Percentiles rank a stretch among this genome's conserved stretches.
Conservation (phyloP, 2,113 vertebrate genomes). For the Malaclemys terrapin region DNA sequence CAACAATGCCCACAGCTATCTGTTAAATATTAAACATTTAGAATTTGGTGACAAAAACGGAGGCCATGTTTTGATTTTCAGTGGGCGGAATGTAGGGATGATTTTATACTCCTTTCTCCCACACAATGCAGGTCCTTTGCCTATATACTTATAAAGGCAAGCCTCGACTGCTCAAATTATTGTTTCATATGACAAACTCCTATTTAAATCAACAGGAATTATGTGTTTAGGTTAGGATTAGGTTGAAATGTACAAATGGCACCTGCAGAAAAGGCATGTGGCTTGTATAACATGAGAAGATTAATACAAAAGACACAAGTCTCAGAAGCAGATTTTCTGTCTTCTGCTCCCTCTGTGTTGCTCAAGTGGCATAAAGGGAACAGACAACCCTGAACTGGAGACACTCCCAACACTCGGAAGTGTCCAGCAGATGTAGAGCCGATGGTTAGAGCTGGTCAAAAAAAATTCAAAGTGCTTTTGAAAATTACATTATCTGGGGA, state of each 20-base stretch:
- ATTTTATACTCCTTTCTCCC: background rate
- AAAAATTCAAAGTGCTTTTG: background rate
- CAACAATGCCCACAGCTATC: slow-evolving; percentile 12
- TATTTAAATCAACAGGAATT: slow-evolving; percentile 51
- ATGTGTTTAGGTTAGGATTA: slow-evolving; percentile 32
- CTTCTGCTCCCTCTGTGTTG: slow-evolving; percentile 12
- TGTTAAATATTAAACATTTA: slow-evolving; percentile 23
- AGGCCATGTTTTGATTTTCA: slow-evolving; percentile 36
- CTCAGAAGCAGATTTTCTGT: background rate
- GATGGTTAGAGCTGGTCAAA: background rate
- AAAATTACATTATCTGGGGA: background rate
- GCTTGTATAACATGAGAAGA: background rate
- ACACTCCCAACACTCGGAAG: background rate
- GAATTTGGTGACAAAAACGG: fast-evolving
- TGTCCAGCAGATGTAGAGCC: background rate
- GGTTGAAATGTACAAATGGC: slow-evolving; percentile 51
- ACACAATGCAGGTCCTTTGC: background rate
- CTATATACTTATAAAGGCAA: background rate
- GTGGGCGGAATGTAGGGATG: background rate
- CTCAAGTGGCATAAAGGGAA: background rate
- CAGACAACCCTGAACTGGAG: fast-evolving
- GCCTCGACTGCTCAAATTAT: background rate
- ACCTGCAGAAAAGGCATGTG: slow-evolving; percentile 22
- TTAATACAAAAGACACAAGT: background rate
- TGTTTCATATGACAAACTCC: slow-evolving; percentile 50